A percentile compares a stretch with the other conserved stretches of the same genome.
Evolutionary conservation across 2,888 invertebrate species (phyloP).

Genomic region (Catocala sponsa): DNA sequence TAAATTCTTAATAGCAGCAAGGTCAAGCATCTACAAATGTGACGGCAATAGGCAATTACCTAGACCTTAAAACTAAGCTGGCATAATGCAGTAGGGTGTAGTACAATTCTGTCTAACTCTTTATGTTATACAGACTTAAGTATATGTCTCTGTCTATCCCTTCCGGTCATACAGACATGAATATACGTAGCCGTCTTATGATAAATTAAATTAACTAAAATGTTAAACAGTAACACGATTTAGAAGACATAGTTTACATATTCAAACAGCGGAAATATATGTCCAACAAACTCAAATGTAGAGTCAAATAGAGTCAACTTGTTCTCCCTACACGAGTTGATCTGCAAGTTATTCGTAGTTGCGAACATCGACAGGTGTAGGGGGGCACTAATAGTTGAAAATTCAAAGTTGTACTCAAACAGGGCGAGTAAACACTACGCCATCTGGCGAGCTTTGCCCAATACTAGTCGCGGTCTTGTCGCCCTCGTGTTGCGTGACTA

Average conservation of each 20-base stretch:
- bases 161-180: too few species aligned
- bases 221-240: not conserved
- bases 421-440: conserved; percentile 83
- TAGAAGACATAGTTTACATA: conserved; percentile 10
- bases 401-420: conserved; percentile 85
- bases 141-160: too few species aligned
- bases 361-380: conserved; percentile 81
- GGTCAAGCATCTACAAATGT: too few species aligned
- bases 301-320: conserved; percentile 37
- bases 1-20: too few species aligned
- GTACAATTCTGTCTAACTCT: too few species aligned
- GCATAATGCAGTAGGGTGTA: too few species aligned
- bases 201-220: too few species aligned
- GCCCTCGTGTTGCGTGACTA: conserved; percentile 54
- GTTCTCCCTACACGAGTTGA: conserved; percentile 38
- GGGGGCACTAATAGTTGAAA: conserved; percentile 79
- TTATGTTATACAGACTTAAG: too few species aligned
- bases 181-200: too few species aligned
- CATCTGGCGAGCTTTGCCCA: conserved; percentile 80
- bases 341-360: conserved; percentile 50
- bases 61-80: too few species aligned
- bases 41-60: too few species aligned
- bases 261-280: conserved; percentile 26
- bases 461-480: conserved; percentile 63
- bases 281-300: conserved; percentile 29